Evolutionary conservation across 2,888 invertebrate species (phyloP), one percentile per base, ranked within the genome.

Genomic region (Helicoverpa assulta): DNA sequence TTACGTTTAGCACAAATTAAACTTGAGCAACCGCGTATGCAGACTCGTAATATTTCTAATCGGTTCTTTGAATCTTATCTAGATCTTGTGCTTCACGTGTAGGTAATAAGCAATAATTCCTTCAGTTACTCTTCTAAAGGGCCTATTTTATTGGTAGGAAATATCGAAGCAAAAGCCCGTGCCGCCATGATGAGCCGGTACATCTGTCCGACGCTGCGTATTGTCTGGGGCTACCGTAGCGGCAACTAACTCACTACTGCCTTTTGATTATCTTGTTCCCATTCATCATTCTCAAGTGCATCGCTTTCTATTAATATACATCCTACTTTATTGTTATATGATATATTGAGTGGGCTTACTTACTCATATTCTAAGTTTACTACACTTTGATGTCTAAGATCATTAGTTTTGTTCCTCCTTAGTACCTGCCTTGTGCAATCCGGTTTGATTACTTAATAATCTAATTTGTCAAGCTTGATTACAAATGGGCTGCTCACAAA

Each of bases 401-500:
- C 64, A 76, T 78, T 76, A 76, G 65, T 70, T 67, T 72, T 67
- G 67, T 70, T 72, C 54, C 70, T 70, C 70, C 47, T 67, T 57
- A 59, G 60, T 69, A 72, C 33, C 72, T 75, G 73, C 61, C 59
- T 73, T 69, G 26, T 26, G 56, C 63, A 58, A 77, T 80, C 79
- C 67, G 71, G 76, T 77, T 85, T 78, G 71, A 82, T 87, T 86
- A 83, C 81, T 78, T 81, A 86, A 86, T 88, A 81, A 86, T 83
- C 83, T 83, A 73, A 89, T 91, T 88, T 89, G 85, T 89, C 87
- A 86, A 86, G 85, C 86, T 86, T 83, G 84, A 83, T 85, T 88
- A 91, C 85, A 88, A 89, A 89, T 89, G 84, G 79, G 84, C 79
- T 79, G 83, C 83, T 81, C 79, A 72, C 67, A 62, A 82, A 85